Evolutionary conservation across 2,113 vertebrate species (phyloP), one percentile per base, ranked within the genome.

Genomic region (Stigmatopora nigra): DNA sequence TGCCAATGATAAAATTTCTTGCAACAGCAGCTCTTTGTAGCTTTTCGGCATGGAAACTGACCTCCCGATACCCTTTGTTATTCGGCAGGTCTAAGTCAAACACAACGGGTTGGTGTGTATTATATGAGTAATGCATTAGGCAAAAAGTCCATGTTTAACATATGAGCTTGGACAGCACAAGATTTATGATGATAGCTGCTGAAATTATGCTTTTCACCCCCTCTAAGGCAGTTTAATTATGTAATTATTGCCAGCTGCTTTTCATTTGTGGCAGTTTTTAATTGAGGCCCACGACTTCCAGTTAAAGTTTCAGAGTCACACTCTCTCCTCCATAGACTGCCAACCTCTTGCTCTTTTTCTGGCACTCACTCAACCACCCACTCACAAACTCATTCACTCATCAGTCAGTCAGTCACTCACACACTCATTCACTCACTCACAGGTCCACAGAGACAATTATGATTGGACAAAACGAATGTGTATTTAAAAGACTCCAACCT

Each of bases 161-260:
- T 92, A 93, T 92, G 78, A 84, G 82, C 87, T 89, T 64, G 44
- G 95, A 97, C 96, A 97, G 95, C 93, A 58, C 84, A 98, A 99
- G 96, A 99, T 99, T 99, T 99, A 99, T 98, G 92, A 89, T 91
- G 72, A 94, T 91, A 90, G 89, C 92, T 92, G 79, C 86, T 92
- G 91, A 97, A 98, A 98, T 98, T 93, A 96, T 95, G 93, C 93
- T 93, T 92, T 91, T 89, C 92, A 92, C 90, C 80, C 89, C 87
- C 89, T 94, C 88, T 92, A 90, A 92, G 92, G 92, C 91, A 91
- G 92, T 96, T 95, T 93, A 94, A 96, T 92, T 94, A 94, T 96
- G 92, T 96, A 98, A 99, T 98, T 97, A 95, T 92, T 94, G 88
- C 87, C 95, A 96, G 92, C 93, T 97, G 95, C 84, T 94, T 94